Base-by-base conservation (phyloP, 2,888 invertebrate genomes). In the Zygothrica quintamaculata region DNA sequence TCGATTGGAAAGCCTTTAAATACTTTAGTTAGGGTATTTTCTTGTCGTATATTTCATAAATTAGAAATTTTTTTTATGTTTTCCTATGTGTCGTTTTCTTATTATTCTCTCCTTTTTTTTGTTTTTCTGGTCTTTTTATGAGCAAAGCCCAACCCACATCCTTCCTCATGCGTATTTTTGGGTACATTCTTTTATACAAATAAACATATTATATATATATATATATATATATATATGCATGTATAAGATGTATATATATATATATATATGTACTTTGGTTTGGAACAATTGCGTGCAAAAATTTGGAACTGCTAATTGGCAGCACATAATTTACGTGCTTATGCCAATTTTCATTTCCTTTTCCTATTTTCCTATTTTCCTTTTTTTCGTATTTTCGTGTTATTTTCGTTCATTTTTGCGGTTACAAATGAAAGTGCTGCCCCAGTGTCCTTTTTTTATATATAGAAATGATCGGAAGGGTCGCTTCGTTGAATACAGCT, bases 251-350 rank as follows among this genome's bases (percentile, higher is more conserved):
- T 5, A 22, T 5, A 22, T 22, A 22, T 22, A 22, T 22, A 22
- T 22, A 3, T 22, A 22, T 22, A 22, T 22, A 22, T 22, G 5
- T 3, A 5, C 55, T 39, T 33, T 13, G 16, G 16, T 8, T 33
- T 8, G 40, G n/a, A 7, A 15, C 47, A 72, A 73, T 79, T 70
- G 87, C 81, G 84, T 77, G 82, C 67, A 57, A 53, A 71, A 66
- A 81, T 65, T 60, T 69, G 68, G 58, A 66, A 57, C 75, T 84
- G 75, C 86, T 88, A 88, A 87, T 88, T 87, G 87, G 82, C 88
- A 74, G 79, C 71, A 79, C 67, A 88, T 87, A 76, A 81, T 81
- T 84, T 84, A 84, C 82, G 75, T 86, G 77, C 81, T 86, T 85
- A 74, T 76, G 81, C 76, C 77, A 73, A 75, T 75, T 75, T 85